phyloP scores from a whole-genome alignment of 2,113 vertebrate genomes.

The Percina caprodes region DNA sequence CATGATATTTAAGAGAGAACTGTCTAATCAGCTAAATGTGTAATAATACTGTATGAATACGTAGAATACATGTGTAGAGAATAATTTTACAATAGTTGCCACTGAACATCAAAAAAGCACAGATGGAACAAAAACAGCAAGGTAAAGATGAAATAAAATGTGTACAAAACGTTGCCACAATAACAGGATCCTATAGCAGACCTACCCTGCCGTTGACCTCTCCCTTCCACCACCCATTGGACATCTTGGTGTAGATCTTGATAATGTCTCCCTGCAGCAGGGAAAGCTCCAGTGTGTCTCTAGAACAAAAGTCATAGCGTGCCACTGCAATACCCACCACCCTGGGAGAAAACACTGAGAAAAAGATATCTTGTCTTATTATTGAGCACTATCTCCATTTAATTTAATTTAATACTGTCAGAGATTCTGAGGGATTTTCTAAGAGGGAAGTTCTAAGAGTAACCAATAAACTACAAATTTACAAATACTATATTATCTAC shows the following conservation, averaged over 20 bases:
- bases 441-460: not conserved
- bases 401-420: not conserved
- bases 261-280: constrained; percentile 91
- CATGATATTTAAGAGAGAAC: not conserved
- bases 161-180: not conserved
- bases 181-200: not conserved
- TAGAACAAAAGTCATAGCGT: constrained; percentile 93
- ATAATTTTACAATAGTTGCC: not conserved
- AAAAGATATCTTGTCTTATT: constrained; percentile 13
- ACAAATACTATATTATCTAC: not conserved
- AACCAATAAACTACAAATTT: not conserved
- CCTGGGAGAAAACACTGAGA: constrained; percentile 90
- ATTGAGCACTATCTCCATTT: not conserved
- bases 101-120: not conserved
- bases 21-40: not conserved
- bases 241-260: constrained; percentile 92
- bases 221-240: constrained; percentile 96
- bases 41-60: not conserved
- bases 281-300: constrained; percentile 92
- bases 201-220: constrained; percentile 88
- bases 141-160: not conserved
- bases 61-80: not conserved
- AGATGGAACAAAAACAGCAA: not conserved
- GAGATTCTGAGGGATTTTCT: not conserved
- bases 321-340: constrained; percentile 91